Evolutionary conservation across 2,888 invertebrate species (phyloP), one percentile per base, ranked within the genome.

Genomic region (Andricus quercusramuli): DNA sequence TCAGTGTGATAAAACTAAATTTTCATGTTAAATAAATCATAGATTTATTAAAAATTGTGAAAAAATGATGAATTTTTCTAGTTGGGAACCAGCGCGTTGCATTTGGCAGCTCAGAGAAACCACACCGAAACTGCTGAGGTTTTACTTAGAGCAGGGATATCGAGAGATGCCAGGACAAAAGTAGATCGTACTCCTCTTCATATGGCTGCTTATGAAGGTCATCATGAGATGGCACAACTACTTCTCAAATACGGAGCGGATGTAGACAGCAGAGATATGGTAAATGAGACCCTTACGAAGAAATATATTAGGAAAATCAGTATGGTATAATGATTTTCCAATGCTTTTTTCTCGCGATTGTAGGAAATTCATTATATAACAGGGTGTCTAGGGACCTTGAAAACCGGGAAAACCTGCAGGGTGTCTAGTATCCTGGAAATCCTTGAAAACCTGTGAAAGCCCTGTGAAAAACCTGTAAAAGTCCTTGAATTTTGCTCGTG

Each of bases 131-230:
- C 97, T 76, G 97, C 97, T 86, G 96, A 96, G 88, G 95, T 97
- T 86, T 94, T 98, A 83, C 93, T 98, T 81, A 94, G 96, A 83
- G 97, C 98, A 25, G 98, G 98, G 79, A 97, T 97, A 85, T 96
- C 97, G 78, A 95, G 97, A 86, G 98, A 98, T 94, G 96, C 97
- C 1, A 95, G 97, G 89, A 98, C 97, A 44, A 99, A 99, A 94
- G 97, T 98, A 2, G 98, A 98, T 91, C 95, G 97, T 89, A 98
- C 98, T 29, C 97, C 98, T 47, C 93, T 99, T 85, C 98, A 99
- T 93, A 95, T 98, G 91, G 98, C 98, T 56, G 96, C 97, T 3
- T 96, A 96, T 90, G 97, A 96, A 88, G 98, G 98, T 0, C 96
- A 98, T 93, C 93, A 95, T 79, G 94, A 94, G 82, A 96, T 97